Evolutionary conservation across 2,888 invertebrate genomes (phyloP), one percentile per base, ranked within the genome.

Genomic region (Callimorpha dominula): DNA sequence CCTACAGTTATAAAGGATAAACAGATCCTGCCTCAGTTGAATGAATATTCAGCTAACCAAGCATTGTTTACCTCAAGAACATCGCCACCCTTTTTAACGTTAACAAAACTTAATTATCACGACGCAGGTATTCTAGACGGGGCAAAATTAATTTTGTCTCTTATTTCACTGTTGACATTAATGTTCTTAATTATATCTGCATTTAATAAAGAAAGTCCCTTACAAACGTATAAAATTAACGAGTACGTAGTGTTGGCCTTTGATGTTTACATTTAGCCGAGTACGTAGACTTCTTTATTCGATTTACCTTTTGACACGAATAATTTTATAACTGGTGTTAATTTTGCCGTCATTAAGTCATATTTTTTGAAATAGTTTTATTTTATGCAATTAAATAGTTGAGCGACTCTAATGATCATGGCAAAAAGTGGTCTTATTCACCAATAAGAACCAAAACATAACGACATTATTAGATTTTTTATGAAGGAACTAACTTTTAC

Each of bases 201-300:
- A 84, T 89, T 88, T 91, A 89, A 91, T 91, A 89, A 89, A 86
- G 87, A 77, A 87, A 83, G 86, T 80, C 87, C 82, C 75, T 77
- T 80, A 87, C 88, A 90, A 92, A 91, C 90, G 87, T 88, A 90
- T 88, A 87, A 90, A 92, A 91, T 92, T 89, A 91, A 89, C 90
- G 87, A 89, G 67, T 57, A 46, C 65, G n/a, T 72, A 73, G 82
- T 72, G 83, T 64, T 77, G 81, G 49, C 75, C 54, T 62, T 43
- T 65, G 9, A 9, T 65, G 46, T 17, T 60, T 31, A 50, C 40
- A 42, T 70, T 65, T 71, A 69, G 52, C 42, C 40, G 68, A 73
- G 43, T 50, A 66, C 52, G 65, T 20, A 68, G 64, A 72, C 49
- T 74, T 57, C 66, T 73, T 68, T 74, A 69, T 68, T 72, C 76